Conservation (phyloP, 2,888 invertebrate genomes). For the Ypsolopha scabrella region DNA sequence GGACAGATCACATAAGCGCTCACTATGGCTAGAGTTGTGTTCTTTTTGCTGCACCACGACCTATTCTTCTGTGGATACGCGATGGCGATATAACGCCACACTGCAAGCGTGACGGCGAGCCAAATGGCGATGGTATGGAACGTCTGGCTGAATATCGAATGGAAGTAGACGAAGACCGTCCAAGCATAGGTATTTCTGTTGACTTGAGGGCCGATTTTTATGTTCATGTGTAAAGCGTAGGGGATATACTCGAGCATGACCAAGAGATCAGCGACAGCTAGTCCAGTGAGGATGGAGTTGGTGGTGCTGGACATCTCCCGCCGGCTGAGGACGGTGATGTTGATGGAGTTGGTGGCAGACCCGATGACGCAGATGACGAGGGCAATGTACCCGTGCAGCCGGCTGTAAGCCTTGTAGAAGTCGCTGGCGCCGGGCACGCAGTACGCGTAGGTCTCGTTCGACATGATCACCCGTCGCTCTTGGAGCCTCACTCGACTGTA, state of each 20-base stretch:
- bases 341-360: conserved; percentile 90
- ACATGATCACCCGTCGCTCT: conserved; percentile 24
- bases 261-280: conserved; percentile 93
- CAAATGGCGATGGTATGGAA: conserved; percentile 93
- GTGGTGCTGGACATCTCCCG: conserved; percentile 93
- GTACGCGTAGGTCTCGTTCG: conserved; percentile 54
- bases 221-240: conserved; percentile 84
- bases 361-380: conserved; percentile 91
- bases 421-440: conserved; percentile 70
- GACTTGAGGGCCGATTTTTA: conserved; percentile 69
- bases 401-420: conserved; percentile 76
- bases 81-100: conserved; percentile 92
- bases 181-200: conserved; percentile 76
- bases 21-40: conserved; percentile 81
- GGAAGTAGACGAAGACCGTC: conserved; percentile 89
- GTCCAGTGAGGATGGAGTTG: conserved; percentile 89
- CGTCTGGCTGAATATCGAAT: conserved; percentile 90
- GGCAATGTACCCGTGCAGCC: conserved; percentile 87
- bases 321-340: conserved; percentile 89
- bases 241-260: conserved; percentile 96
- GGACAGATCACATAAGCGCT: conserved; percentile 87
- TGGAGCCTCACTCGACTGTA: neutral
- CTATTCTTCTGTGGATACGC: conserved; percentile 85
- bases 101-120: conserved; percentile 91
- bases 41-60: conserved; percentile 84